Percentiles rank a stretch among this genome's conserved stretches.
phyloP scores from a whole-genome alignment of 2,113 vertebrate species.

The Oceanites oceanicus region DNA sequence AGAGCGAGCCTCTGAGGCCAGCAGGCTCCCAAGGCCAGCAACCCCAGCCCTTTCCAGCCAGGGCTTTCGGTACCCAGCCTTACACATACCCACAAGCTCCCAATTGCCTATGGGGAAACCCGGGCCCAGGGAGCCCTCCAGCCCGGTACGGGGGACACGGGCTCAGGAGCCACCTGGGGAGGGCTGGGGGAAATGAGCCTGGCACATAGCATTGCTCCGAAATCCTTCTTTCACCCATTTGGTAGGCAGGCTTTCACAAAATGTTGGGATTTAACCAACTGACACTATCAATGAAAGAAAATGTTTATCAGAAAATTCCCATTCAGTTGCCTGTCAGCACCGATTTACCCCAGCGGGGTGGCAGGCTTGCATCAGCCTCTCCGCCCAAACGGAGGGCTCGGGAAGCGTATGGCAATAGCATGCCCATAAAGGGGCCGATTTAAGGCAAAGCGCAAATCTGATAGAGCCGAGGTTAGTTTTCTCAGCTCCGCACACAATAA shows the following conservation, averaged over 20 bases:
- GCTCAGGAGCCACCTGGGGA: background rate
- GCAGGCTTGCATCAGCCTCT: background rate
- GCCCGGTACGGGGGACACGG: too few species aligned
- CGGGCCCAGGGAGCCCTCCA: background rate
- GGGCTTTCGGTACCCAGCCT: background rate
- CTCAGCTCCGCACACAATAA: background rate
- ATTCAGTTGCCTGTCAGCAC: background rate
- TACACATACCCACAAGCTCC: background rate
- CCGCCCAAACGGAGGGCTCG: background rate
- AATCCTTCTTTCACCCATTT: background rate
- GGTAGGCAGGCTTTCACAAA: background rate
- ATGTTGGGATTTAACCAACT: background rate
- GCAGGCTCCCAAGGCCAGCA: background rate
- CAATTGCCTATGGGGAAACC: rapidly evolving
- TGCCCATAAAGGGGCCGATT: background rate
- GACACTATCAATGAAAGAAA: background rate
- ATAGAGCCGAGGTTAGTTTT: background rate
- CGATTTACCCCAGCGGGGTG: background rate
- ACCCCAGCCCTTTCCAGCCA: background rate
- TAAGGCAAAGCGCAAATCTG: background rate
- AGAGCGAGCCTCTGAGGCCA: background rate
- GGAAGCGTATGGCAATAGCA: background rate
- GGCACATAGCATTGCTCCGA: background rate
- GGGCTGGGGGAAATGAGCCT: background rate
- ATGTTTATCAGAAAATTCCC: background rate